Base-by-base conservation (phyloP, 37 sponge, comb jelly and placozoan genomes). In the Lycopodina hypogea region DNA sequence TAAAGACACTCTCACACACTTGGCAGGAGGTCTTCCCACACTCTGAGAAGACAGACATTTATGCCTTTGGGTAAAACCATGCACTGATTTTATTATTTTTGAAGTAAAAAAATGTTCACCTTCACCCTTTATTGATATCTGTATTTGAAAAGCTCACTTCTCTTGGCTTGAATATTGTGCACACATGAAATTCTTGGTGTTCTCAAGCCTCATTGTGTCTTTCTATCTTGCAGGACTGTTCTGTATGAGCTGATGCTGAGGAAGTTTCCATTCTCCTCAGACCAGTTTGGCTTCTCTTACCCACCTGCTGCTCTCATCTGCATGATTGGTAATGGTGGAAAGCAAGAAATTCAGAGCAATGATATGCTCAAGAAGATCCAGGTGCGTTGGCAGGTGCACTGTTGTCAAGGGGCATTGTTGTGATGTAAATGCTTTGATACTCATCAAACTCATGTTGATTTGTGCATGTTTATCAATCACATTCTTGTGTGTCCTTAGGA, bases 51-150 rank as follows among this genome's bases (percentile, higher is more conserved):
- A 83, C 95, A 0, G 95, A 94, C 64, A 68, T 94, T 59, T 94
- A 86, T 71, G 92, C 95, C 38, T 94, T 94, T 81, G 89, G 95
- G 95, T 94, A 72, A 78, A 88, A 69, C 61, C 23, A 45, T n/a
- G n/a, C 48, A 9, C 48, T 45, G 9, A 45, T 45, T 45, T n/a
- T n/a, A n/a, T n/a, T n/a, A n/a, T n/a, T n/a, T n/a, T n/a, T n/a
- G n/a, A n/a, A n/a, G n/a, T n/a, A n/a, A n/a, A n/a, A n/a, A n/a
- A n/a, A n/a, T n/a, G n/a, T n/a, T n/a, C n/a, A n/a, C n/a, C n/a
- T n/a, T n/a, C n/a, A n/a, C n/a, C n/a, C n/a, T n/a, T n/a, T n/a
- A n/a, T n/a, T n/a, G n/a, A n/a, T n/a, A n/a, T n/a, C n/a, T n/a
- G n/a, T n/a, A n/a, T n/a, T n/a, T n/a, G n/a, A n/a, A n/a, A n/a